Conservation (phyloP, 2,113 vertebrate species). For the Naja naja region DNA sequence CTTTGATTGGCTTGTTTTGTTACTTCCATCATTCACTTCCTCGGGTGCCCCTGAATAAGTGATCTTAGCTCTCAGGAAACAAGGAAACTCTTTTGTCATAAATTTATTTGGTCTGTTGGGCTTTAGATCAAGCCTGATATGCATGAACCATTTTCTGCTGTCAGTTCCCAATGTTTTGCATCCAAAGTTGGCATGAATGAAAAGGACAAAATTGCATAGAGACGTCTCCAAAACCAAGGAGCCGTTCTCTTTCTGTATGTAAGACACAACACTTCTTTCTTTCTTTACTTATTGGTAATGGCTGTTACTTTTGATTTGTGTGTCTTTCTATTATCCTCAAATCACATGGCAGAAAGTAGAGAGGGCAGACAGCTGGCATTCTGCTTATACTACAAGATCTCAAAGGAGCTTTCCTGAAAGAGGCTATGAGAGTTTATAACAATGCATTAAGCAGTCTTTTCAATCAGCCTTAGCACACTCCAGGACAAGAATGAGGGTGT, state of each 20-base stretch:
- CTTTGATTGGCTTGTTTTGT: neutral
- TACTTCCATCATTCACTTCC: neutral
- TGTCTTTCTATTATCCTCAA: conserved; percentile 36
- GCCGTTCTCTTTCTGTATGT: neutral
- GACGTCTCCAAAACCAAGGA: neutral
- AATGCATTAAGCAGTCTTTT: neutral
- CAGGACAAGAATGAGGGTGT: conserved; percentile 23
- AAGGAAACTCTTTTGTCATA: neutral
- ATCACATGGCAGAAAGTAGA: conserved; percentile 40
- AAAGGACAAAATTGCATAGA: neutral
- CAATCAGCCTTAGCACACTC: neutral
- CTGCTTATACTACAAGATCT: conserved; percentile 17
- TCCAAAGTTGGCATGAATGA: neutral
- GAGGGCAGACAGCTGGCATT: conserved; percentile 38
- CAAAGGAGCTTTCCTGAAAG: conserved; percentile 25
- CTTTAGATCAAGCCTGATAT: neutral
- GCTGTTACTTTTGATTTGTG: conserved; percentile 39
- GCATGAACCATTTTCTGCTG: neutral
- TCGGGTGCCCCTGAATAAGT: neutral
- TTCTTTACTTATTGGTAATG: neutral
- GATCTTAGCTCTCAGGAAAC: neutral
- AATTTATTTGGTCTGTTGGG: neutral
- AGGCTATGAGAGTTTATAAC: conserved; percentile 32
- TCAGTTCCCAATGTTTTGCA: neutral
- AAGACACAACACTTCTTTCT: conserved; percentile 11